These are phyloP conservation scores for Cryptus viduatorius DNA, from an alignment of 2,888 invertebrate genomes.

Conservation along the genomic window DNA sequence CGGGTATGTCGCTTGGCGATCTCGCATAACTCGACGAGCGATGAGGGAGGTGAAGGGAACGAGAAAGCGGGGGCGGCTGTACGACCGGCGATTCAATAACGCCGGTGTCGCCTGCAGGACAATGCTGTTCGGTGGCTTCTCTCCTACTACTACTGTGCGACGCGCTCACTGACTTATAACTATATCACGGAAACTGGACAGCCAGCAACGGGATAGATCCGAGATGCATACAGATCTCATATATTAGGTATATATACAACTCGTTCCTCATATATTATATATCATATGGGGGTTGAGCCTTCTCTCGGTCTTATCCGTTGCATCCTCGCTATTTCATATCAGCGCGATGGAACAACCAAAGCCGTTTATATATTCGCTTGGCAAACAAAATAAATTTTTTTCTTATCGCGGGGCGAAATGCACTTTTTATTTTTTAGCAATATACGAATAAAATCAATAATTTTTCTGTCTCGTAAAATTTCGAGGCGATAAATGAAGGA, in stretches of 20 bases:
- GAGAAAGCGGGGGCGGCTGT: slow-evolving; percentile 35
- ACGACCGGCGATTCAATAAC: slow-evolving; percentile 71
- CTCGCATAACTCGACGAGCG: slow-evolving; percentile 66
- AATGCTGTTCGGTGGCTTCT: slow-evolving; percentile 61
- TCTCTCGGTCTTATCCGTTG: slow-evolving; percentile 36
- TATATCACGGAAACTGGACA: slow-evolving; percentile 56
- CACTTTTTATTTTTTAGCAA: neutral
- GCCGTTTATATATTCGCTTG: slow-evolving; percentile 52
- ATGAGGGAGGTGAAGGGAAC: slow-evolving; percentile 14
- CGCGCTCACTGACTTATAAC: slow-evolving; percentile 48
- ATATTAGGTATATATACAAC: slow-evolving; percentile 37
- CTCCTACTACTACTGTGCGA: slow-evolving; percentile 50
- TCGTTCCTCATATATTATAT: slow-evolving; percentile 55
- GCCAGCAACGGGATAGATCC: slow-evolving; percentile 57
- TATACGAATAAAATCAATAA: too few species aligned
- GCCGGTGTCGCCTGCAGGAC: slow-evolving; percentile 71
- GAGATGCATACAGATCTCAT: slow-evolving; percentile 53
- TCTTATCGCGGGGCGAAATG: slow-evolving; percentile 15
- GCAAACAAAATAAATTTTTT: neutral
- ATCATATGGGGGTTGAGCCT: slow-evolving; percentile 58
- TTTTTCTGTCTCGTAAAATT: too few species aligned
- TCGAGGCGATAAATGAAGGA: too few species aligned
- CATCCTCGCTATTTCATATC: slow-evolving; percentile 56
- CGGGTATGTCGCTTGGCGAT: slow-evolving; percentile 60
- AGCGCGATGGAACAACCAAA: slow-evolving; percentile 30